Conservation (phyloP, 1,140 invertebrate species). For the Potamilus streckersoni region DNA sequence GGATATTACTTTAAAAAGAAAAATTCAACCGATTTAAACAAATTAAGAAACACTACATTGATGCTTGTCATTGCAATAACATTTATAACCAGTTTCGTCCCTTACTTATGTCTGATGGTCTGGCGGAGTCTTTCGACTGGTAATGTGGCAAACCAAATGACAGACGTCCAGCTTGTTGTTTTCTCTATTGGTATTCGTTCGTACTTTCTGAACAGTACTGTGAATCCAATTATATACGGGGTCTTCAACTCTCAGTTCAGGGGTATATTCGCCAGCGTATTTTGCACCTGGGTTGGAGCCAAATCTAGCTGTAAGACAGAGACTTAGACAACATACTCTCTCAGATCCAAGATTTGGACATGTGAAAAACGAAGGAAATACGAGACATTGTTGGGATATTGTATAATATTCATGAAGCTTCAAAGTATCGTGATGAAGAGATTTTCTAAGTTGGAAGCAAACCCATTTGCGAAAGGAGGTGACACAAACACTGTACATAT, state of each 20-base stretch:
- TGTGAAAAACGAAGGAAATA: too few relatives aligned
- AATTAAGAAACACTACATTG: constrained; percentile 13
- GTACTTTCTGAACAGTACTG: too few relatives aligned
- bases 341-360: too few relatives aligned
- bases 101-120: constrained; percentile 2
- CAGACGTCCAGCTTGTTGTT: constrained; percentile 27
- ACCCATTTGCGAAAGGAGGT: too few relatives aligned
- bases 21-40: background rate
- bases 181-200: constrained; percentile 31
- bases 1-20: background rate
- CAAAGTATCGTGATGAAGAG: too few relatives aligned
- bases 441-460: too few relatives aligned
- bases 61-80: constrained; percentile 27
- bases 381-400: too few relatives aligned
- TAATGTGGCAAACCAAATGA: constrained; percentile 12
- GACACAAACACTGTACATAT: too few relatives aligned
- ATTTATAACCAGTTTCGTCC: constrained; percentile 26
- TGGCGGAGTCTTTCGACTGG: constrained; percentile 6
- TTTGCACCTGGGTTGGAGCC: constrained; percentile 8
- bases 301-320: too few relatives aligned
- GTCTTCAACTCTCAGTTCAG: constrained; percentile 25
- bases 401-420: too few relatives aligned
- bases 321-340: too few relatives aligned
- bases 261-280: constrained; percentile 1
- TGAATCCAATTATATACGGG: too few relatives aligned